phyloP scores from a whole-genome alignment of 2,113 vertebrate species.

The Anarrhichthys ocellatus region DNA sequence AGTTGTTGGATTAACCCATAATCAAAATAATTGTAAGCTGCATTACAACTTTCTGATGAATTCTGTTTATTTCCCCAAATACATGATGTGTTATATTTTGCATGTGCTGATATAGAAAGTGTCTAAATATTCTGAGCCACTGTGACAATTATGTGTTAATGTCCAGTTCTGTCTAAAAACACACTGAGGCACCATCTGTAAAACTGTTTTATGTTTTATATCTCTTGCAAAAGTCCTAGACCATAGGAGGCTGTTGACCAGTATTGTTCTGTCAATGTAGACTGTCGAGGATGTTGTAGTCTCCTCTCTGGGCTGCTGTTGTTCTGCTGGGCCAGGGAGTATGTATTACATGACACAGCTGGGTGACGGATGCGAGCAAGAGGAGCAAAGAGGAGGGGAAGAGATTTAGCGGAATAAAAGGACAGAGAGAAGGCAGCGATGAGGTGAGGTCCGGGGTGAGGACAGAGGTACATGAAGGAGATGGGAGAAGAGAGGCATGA shows the following conservation, averaged over 20 bases:
- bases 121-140: neutral
- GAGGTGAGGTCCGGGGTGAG: slow-evolving; percentile 13
- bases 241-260: slow-evolving; percentile 27
- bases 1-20: neutral
- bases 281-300: slow-evolving; percentile 25
- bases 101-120: neutral
- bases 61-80: neutral
- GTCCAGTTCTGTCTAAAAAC: slow-evolving; percentile 5
- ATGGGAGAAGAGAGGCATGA: slow-evolving; percentile 19
- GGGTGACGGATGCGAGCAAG: slow-evolving; percentile 34
- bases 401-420: slow-evolving; percentile 37
- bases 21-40: slow-evolving; percentile 3
- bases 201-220: slow-evolving; percentile 4
- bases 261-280: slow-evolving; percentile 40
- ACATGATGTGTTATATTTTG: neutral
- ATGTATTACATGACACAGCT: slow-evolving; percentile 29
- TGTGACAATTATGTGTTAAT: neutral
- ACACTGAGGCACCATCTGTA: neutral
- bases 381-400: neutral
- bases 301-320: slow-evolving; percentile 44
- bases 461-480: slow-evolving; percentile 15
- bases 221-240: neutral
- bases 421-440: slow-evolving; percentile 2
- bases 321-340: slow-evolving; percentile 31
- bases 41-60: neutral